Evolutionary conservation across 2,888 invertebrate genomes (phyloP).

Genomic region (Stratiomys singularior): DNA sequence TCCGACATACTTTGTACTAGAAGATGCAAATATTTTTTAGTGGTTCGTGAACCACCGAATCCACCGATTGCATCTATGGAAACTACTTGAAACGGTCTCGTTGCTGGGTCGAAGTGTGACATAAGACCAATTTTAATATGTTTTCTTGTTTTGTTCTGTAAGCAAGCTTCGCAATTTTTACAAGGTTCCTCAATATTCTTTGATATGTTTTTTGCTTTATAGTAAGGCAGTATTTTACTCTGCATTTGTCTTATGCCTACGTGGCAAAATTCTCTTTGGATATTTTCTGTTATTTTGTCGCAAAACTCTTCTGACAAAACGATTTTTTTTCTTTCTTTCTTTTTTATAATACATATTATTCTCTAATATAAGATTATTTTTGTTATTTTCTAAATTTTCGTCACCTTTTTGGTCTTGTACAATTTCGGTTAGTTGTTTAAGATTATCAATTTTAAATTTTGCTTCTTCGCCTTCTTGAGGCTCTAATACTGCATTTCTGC

Average conservation of each 20-base stretch:
- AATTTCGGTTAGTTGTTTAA: background rate
- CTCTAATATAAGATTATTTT: background rate
- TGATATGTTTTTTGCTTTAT: background rate
- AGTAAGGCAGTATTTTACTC: background rate
- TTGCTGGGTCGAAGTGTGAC: slow-evolving; percentile 50
- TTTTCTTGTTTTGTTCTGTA: background rate
- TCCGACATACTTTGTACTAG: too few relatives aligned
- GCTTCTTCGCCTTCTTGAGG: too few relatives aligned
- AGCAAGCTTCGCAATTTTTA: too few relatives aligned
- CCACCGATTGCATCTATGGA: slow-evolving; percentile 58
- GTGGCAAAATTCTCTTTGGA: background rate
- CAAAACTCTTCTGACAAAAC: background rate
- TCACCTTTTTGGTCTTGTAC: too few relatives aligned
- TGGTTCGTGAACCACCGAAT: slow-evolving; percentile 57
- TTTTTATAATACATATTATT: background rate
- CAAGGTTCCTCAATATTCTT: background rate
- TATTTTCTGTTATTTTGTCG: background rate
- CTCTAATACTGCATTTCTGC: too few relatives aligned
- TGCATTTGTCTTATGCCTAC: background rate
- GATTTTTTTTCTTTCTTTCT: background rate
- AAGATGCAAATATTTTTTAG: slow-evolving; percentile 58
- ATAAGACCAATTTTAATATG: background rate
- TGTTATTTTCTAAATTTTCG: background rate
- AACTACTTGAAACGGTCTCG: too few relatives aligned
- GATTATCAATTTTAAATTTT: background rate